Base-by-base conservation (phyloP, 2,888 invertebrate genomes). In the Ceramica pisi region DNA sequence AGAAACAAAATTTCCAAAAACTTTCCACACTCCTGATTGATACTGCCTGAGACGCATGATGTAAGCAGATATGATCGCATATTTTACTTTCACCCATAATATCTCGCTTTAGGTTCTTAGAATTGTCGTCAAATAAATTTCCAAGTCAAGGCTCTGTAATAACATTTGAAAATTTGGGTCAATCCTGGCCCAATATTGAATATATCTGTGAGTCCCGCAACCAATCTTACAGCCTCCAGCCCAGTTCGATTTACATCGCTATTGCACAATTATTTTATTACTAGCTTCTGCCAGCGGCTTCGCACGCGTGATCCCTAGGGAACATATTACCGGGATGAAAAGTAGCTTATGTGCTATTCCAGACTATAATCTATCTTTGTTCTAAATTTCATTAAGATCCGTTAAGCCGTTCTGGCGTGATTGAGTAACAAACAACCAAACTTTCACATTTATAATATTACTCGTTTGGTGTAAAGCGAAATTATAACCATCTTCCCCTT, bases 211-310 rank as follows among this genome's bases (percentile, higher is more conserved):
- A 7, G 19, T 41, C 41, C 12, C 19, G 41, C 67, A 64, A 10
- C 46, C 21, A 51, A 81, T 59, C 26, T 59, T 51, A 62, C 41
- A 38, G 46, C 62, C 46, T 46, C 44, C 48, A 48, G 48, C 51
- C 62, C n/a, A 68, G 55, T 63, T 61, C 19, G 44, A 67, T 67
- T 67, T 61, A 67, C 44, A 62, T 64, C 51, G 72, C 61, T 67
- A 79, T 79, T 79, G 67, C 67, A 72, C 65, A 72, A 79, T 81
- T 51, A 81, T 80, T 78, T 68, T 68, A 78, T 80, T 82, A 62
- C n/a, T n/a, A n/a, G n/a, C n/a, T n/a, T n/a, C n/a, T n/a, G n/a
- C n/a, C n/a, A n/a, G n/a, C n/a, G n/a, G n/a, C n/a, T n/a, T n/a
- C n/a, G n/a, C n/a, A n/a, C n/a, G n/a, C n/a, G n/a, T n/a, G n/a